A percentile compares a stretch with the other conserved stretches of the same genome.
These are phyloP conservation scores for Hypotaenidia philippensis DNA, from an alignment of 2,797 vertebrate genomes.

Conservation along the genomic window DNA sequence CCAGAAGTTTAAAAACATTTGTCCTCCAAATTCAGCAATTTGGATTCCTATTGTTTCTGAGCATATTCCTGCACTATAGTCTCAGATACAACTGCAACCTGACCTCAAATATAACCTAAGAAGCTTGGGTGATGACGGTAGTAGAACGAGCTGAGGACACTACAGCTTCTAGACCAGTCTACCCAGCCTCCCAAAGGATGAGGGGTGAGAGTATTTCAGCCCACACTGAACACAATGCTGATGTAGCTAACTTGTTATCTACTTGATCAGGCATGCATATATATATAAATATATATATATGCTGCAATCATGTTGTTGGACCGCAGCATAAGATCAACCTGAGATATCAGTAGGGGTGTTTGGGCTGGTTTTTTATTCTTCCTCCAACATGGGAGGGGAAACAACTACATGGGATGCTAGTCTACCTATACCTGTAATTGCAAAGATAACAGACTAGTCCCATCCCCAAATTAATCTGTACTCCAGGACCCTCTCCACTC, in stretches of 20 bases:
- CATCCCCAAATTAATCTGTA: not conserved
- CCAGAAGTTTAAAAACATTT: not conserved
- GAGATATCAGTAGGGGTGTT: not conserved
- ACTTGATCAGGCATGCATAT: not conserved
- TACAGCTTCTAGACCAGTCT: not conserved
- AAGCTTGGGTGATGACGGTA: not conserved
- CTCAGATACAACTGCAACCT: not conserved
- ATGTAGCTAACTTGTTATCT: not conserved
- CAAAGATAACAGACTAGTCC: not conserved
- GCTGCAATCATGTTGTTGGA: not conserved
- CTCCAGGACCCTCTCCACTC: not conserved
- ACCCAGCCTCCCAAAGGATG: not conserved
- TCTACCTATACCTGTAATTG: not conserved
- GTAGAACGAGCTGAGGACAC: not conserved
- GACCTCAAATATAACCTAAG: not conserved
- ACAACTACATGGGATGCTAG: not conserved
- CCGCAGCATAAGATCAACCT: not conserved
- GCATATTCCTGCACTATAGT: not conserved
- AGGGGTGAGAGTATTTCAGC: not conserved
- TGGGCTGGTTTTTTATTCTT: not conserved
- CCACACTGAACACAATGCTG: not conserved
- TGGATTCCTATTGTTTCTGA: not conserved
- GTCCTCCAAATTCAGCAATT: not conserved
- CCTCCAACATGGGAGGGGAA: rapidly evolving
- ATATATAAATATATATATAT: not conserved